Evolutionary conservation across 2,113 vertebrate genomes (phyloP).

Genomic region (Sialia sialis): DNA sequence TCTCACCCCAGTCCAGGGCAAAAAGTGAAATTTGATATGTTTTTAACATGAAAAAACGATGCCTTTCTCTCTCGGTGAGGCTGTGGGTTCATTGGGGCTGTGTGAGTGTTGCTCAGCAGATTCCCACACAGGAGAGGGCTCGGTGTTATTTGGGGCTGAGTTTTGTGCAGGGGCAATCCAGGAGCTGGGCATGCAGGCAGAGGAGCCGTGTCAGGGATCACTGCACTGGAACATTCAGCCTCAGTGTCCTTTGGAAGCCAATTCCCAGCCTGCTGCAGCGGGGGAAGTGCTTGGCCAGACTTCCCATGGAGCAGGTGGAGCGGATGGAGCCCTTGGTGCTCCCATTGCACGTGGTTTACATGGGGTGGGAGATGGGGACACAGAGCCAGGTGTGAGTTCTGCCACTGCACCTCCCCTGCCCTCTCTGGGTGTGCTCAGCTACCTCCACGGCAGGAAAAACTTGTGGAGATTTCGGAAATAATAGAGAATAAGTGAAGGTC

Average conservation of each 20-base stretch:
- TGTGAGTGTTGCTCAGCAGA: fast-evolving
- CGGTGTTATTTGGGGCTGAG: fast-evolving
- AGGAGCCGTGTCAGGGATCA: not conserved
- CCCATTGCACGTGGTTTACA: fast-evolving
- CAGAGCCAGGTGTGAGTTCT: not conserved
- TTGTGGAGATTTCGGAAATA: not conserved
- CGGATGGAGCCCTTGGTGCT: not conserved
- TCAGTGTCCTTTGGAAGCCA: not conserved
- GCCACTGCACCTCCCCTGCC: fast-evolving
- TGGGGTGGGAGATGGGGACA: not conserved
- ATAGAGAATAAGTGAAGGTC: not conserved
- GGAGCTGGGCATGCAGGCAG: not conserved
- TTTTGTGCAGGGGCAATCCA: not conserved
- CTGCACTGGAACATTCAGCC: fast-evolving
- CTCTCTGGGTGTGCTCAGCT: not conserved
- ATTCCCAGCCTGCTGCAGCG: not conserved
- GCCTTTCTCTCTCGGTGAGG: not conserved
- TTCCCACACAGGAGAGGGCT: fast-evolving
- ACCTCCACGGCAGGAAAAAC: not conserved
- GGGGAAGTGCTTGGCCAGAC: not conserved
- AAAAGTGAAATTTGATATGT: fast-evolving
- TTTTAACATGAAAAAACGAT: fast-evolving
- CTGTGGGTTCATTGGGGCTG: not conserved
- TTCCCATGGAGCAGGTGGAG: not conserved
- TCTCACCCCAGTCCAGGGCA: not conserved